phyloP scores from a whole-genome alignment of 1,140 invertebrate genomes.

The Calosoma granatense region DNA sequence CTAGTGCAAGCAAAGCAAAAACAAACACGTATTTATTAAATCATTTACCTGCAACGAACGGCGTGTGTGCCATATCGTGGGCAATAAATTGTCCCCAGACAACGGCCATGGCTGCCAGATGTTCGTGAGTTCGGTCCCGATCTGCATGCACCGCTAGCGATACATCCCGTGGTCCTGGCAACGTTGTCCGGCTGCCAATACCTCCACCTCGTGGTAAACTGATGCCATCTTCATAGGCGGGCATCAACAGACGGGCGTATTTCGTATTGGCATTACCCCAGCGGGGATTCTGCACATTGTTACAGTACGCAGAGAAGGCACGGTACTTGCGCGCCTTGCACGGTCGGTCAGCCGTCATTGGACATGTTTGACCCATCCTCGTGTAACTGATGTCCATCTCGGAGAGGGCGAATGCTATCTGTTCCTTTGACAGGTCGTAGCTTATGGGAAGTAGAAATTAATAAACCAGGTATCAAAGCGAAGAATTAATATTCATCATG shows the following conservation, averaged over 20 bases:
- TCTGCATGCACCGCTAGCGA: constrained; percentile 41
- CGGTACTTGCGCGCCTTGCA: constrained; percentile 1
- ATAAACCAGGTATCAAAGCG: too few relatives aligned
- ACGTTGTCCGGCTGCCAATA: constrained; percentile 10
- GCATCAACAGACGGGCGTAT: constrained; percentile 50
- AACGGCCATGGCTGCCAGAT: constrained; percentile 42
- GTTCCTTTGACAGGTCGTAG: background rate
- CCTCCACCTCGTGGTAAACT: constrained; percentile 21
- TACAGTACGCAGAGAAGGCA: constrained; percentile 44
- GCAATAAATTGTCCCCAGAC: constrained; percentile 52
- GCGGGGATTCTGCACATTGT: constrained; percentile 45
- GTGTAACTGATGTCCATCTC: constrained; percentile 3
- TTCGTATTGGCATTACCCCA: constrained; percentile 52
- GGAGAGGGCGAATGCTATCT: background rate
- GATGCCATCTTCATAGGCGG: constrained; percentile 47
- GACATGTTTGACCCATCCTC: background rate
- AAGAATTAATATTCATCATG: too few relatives aligned
- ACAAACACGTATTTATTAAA: background rate
- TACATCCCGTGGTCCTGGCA: constrained; percentile 44
- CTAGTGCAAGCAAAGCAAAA: too few relatives aligned
- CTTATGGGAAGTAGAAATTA: too few relatives aligned
- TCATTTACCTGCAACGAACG: constrained; percentile 39
- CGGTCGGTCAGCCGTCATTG: background rate
- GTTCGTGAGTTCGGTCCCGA: constrained; percentile 33
- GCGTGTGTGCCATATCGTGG: constrained; percentile 50